Evolutionary conservation across 2,888 invertebrate genomes (phyloP).

Genomic region (Orthosia incerta): DNA sequence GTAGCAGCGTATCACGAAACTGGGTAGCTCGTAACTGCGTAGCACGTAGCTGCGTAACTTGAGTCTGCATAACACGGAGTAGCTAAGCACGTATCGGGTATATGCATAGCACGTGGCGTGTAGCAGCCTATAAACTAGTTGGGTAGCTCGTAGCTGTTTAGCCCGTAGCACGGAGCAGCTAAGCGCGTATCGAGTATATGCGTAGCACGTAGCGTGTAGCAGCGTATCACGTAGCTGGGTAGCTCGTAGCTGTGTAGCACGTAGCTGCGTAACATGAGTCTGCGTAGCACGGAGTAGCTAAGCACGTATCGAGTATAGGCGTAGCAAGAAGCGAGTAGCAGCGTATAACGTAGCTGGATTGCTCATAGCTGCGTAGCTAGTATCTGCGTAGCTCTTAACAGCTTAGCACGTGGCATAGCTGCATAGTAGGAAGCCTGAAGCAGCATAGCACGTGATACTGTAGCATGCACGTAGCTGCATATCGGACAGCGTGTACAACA

Average conservation of each 20-base stretch:
- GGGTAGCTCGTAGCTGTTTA: background rate
- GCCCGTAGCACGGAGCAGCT: background rate
- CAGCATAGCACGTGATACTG: too few relatives aligned
- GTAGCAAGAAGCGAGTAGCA: background rate
- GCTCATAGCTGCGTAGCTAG: background rate
- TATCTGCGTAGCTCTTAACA: background rate
- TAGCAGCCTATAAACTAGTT: too few relatives aligned
- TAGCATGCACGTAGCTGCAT: too few relatives aligned
- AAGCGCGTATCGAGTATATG: too few relatives aligned
- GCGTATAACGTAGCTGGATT: background rate
- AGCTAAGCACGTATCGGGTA: background rate
- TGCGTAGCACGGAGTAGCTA: background rate
- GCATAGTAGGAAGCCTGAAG: background rate
- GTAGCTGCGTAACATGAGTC: background rate
- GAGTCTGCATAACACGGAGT: background rate
- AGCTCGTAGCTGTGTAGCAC: background rate
- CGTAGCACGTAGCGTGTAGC: background rate
- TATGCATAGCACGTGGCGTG: too few relatives aligned
- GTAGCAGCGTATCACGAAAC: too few relatives aligned
- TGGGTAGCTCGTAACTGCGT: too few relatives aligned
- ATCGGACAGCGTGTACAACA: too few relatives aligned
- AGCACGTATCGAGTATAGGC: background rate
- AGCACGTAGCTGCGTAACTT: background rate
- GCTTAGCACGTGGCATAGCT: too few relatives aligned
- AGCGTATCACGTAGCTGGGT: background rate